These are phyloP conservation scores for Melipona beecheii DNA, from an alignment of 2,888 invertebrate genomes.

Conservation along the genomic window DNA sequence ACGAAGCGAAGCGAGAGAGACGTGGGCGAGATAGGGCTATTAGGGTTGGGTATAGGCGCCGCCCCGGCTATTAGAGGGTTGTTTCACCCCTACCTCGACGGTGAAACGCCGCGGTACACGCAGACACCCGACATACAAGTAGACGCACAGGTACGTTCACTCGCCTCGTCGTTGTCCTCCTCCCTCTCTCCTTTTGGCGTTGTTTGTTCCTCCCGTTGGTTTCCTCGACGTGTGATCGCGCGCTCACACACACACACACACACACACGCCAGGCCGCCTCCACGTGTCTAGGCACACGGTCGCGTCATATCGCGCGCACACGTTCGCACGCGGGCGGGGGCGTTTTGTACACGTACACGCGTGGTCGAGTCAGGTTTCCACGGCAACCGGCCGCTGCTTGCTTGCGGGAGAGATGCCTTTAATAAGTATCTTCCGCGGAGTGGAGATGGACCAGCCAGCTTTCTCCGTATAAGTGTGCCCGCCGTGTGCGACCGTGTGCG, in stretches of 20 bases:
- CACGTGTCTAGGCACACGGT: conserved; percentile 51
- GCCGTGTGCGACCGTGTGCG: background rate
- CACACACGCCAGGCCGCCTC: background rate
- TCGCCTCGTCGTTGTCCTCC: conserved; percentile 49
- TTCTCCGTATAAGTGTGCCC: conserved; percentile 30
- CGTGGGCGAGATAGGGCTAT: conserved; percentile 83
- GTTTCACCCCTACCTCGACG: conserved; percentile 77
- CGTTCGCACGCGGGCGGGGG: conserved; percentile 40
- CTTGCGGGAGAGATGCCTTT: conserved; percentile 81
- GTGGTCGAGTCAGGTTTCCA: conserved; percentile 78
- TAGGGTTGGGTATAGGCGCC: conserved; percentile 83
- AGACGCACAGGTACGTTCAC: conserved; percentile 23
- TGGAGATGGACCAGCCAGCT: conserved; percentile 69
- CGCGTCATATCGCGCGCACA: conserved; percentile 51
- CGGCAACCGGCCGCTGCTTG: conserved; percentile 79
- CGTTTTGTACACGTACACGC: conserved; percentile 59
- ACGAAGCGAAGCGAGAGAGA: conserved; percentile 61
- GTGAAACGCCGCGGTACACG: conserved; percentile 65
- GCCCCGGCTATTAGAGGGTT: conserved; percentile 84
- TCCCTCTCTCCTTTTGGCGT: conserved; percentile 30
- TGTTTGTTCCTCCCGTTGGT: conserved; percentile 38
- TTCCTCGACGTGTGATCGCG: conserved; percentile 64
- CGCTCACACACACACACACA: conserved; percentile 43
- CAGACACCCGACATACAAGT: conserved; percentile 2
- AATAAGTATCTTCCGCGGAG: conserved; percentile 80